Conservation (phyloP, 2,888 invertebrate species). For the Ethmia dodecea region DNA sequence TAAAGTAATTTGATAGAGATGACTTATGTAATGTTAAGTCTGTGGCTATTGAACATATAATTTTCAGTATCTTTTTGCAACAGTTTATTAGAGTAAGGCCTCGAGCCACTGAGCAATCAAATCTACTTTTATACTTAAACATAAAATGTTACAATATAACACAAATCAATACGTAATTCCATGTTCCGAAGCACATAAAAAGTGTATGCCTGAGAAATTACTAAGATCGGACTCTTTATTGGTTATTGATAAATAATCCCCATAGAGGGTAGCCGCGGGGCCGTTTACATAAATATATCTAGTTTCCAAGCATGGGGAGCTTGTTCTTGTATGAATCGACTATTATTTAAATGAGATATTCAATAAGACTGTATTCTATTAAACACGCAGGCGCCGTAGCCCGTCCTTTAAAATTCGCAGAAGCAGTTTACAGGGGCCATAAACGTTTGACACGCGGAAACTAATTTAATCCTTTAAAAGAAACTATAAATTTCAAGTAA, state of each 20-base stretch:
- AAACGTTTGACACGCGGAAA: slow-evolving; percentile 6
- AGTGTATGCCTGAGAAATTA: slow-evolving; percentile 13
- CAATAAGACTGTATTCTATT: slow-evolving; percentile 21
- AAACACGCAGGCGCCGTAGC: slow-evolving; percentile 12
- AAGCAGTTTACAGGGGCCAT: slow-evolving; percentile 9
- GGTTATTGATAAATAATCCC: slow-evolving; percentile 24
- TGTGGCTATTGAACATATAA: too few relatives aligned
- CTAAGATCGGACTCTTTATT: slow-evolving; percentile 17
- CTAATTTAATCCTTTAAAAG: too few relatives aligned
- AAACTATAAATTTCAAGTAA: too few relatives aligned
- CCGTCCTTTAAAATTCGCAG: slow-evolving; percentile 7
- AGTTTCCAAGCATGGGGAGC: slow-evolving; percentile 17
- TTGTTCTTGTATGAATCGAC: slow-evolving; percentile 22
- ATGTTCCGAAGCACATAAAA: too few relatives aligned
- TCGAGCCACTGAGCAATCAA: too few relatives aligned
- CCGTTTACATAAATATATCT: slow-evolving; percentile 21
- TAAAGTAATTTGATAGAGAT: too few relatives aligned
- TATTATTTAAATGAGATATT: slow-evolving; percentile 37
- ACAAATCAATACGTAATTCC: too few relatives aligned
- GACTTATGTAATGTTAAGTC: too few relatives aligned
- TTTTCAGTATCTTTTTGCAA: too few relatives aligned
- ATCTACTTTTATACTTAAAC: too few relatives aligned
- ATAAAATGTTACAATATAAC: too few relatives aligned
- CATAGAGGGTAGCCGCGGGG: slow-evolving; percentile 12
- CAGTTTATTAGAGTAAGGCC: too few relatives aligned